Evolutionary conservation across 2,888 invertebrate genomes (phyloP), one percentile per base, ranked within the genome.

Genomic region (Acronicta leporina): DNA sequence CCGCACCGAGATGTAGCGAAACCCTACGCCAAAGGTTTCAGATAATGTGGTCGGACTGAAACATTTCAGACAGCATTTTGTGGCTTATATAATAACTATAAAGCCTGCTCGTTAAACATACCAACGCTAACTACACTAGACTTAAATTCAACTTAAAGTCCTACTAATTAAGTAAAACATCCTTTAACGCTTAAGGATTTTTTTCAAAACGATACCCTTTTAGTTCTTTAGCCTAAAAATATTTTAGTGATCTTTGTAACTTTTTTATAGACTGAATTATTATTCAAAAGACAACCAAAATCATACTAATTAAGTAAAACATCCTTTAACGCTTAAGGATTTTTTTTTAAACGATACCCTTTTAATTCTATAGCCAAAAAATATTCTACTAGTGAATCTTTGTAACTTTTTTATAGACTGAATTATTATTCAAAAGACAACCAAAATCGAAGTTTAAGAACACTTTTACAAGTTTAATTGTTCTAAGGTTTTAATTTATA

Each of bases 71-170:
- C 47, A 56, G 25, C 20, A 53, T 56, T 61, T 56, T 40, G 55
- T 42, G 71, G 66, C 47, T 43, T 47, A 35, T 52, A 60, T 57
- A 66, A 53, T 62, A 66, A 66, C 46, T 56, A 66, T 53, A 56
- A 71, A 69, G 46, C 20, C 33, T 47, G 42, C 53, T 61, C 41
- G 46, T 62, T 66, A 66, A 20, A 50, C 61, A 56, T 44, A 54
- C 53, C 38, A 56, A 43, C n/a, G 33, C 42, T 53, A 47, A 61
- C n/a, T 54, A 41, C 25, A 48, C 16, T 40, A 15, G 27, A 49
- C 53, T 51, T 40, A 61, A 53, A 53, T 55, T 57, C 7, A 49
- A 52, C 27, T 55, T 44, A 11, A 30, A 38, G 15, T 45, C 6
- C 44, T 7, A 44, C 25, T 52, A 44, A 48, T 42, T 53, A 61